phyloP scores from a whole-genome alignment of 2,113 vertebrate genomes.

The Marmota flaviventris region DNA sequence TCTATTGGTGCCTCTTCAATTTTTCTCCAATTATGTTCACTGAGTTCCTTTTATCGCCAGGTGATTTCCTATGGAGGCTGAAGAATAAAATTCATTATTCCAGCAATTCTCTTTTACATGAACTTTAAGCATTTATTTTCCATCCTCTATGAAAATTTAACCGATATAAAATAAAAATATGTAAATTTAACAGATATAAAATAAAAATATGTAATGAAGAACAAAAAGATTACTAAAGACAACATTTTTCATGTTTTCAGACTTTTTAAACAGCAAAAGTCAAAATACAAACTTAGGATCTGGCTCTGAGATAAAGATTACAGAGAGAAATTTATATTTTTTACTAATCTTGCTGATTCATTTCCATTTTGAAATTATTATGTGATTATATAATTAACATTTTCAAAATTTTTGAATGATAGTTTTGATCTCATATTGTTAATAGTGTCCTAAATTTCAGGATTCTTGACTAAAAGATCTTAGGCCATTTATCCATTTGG shows the following conservation, averaged over 20 bases:
- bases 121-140: background rate
- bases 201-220: background rate
- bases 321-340: background rate
- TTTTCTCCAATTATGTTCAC: background rate
- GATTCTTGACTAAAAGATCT: background rate
- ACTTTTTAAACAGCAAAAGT: background rate
- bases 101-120: background rate
- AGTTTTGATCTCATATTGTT: background rate
- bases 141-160: background rate
- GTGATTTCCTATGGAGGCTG: background rate
- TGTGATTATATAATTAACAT: background rate
- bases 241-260: background rate
- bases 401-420: background rate
- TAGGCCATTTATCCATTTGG: background rate
- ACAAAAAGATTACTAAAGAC: background rate
- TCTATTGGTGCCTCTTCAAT: background rate
- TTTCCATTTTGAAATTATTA: background rate
- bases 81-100: background rate
- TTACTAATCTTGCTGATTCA: background rate
- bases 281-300: background rate
- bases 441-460: background rate
- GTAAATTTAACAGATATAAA: background rate
- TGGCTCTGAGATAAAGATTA: background rate
- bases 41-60: background rate
- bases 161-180: background rate